A percentile compares a stretch with the other conserved stretches of the same genome.
These are phyloP conservation scores for Thalassarche chlororhynchos DNA, from an alignment of 2,113 vertebrate species.

Conservation along the genomic window DNA sequence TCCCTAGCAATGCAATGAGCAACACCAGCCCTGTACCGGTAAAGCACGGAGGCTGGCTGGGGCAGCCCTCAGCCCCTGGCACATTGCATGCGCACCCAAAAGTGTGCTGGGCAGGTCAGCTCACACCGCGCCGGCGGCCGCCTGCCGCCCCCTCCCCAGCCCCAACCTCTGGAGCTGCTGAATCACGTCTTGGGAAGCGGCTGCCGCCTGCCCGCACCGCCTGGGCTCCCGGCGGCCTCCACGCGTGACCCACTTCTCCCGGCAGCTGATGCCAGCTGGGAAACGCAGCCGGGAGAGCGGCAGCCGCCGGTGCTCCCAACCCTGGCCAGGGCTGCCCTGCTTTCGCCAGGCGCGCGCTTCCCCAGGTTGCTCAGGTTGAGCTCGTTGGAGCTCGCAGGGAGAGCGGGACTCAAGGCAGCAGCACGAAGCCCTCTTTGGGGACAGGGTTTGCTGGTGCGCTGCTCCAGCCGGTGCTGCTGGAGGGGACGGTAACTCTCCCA, in stretches of 20 bases:
- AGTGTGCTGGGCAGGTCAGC: background rate
- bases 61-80: background rate
- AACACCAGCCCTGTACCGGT: rapidly evolving
- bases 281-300: background rate
- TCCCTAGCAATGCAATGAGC: background rate
- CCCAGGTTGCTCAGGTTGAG: background rate
- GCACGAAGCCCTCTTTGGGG: rapidly evolving
- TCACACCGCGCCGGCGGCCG: rapidly evolving
- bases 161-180: conserved; percentile 26
- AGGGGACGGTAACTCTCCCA: background rate
- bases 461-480: background rate
- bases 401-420: background rate
- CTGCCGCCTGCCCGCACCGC: background rate
- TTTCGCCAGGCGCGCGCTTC: background rate
- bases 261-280: conserved; percentile 12
- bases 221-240: conserved; percentile 22
- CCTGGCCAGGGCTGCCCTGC: background rate
- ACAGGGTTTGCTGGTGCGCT: background rate
- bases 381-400: rapidly evolving
- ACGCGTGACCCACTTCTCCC: conserved; percentile 62
- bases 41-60: background rate
- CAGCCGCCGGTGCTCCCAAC: background rate
- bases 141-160: background rate
- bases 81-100: rapidly evolving
- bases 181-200: background rate